Base-by-base conservation (phyloP, 2,888 invertebrate species). In the Metopia argyrocephala region DNA sequence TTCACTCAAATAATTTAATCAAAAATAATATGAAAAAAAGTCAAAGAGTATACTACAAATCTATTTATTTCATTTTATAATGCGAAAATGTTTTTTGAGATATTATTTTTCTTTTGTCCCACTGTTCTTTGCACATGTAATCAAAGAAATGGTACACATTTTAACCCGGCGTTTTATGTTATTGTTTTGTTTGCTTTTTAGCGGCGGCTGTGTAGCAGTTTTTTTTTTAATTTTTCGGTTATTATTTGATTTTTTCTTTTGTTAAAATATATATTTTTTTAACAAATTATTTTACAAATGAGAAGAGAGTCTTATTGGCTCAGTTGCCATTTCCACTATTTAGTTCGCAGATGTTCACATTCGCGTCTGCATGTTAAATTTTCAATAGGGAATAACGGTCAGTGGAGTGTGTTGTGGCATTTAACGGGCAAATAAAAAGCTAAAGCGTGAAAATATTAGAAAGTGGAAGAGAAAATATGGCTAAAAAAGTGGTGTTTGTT, bases 341-440 rank as follows among this genome's bases (percentile, higher is more conserved):
- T 52, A 81, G 81, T 81, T 75, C 56, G 74, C 78, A 78, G 66
- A 78, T 81, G 70, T 69, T 71, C 62, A 38, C 27, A 75, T 57
- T 5, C 62, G 69, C 52, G 69, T 76, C 70, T 45, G 62, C 28
- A 25, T 65, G 70, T 23, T 71, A 18, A 23, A 50, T 45, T 57
- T 64, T 59, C 21, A 61, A 28, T 61, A n/a, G 48, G 15, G 20
- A 45, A 56, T 56, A 28, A 7, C 62, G 52, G 20, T 6, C 15
- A 56, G 20, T 3, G 62, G 1, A 28, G 6, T 21, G 48, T 64
- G n/a, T 45, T 65, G 6, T 38, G 20, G 5, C 23, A n/a, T 18
- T 15, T 12, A 20, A 68, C 68, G 68, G 68, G 15, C 2, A 28
- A 45, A n/a, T 28, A 27, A 3, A 31, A 48, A 25, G 9, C 6